Evolutionary conservation across 1,140 invertebrate genomes (phyloP).

Genomic region (Archegozetes longisetosus): DNA sequence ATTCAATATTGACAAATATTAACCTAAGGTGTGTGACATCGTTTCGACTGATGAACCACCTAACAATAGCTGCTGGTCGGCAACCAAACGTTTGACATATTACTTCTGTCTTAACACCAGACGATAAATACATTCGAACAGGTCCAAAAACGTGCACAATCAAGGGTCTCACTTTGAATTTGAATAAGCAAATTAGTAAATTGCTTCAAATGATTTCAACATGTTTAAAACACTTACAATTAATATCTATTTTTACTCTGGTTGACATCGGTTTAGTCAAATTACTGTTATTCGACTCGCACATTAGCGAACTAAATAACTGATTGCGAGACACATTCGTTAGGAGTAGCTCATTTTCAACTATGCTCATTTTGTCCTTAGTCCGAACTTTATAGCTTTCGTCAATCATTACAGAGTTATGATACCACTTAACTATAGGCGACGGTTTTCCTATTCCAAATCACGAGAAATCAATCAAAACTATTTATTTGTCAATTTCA

Average conservation of each 20-base stretch:
- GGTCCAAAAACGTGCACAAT: background rate
- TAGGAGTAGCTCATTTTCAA: background rate
- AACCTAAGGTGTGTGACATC: constrained; percentile 8
- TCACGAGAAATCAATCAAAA: no score
- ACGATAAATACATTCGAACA: background rate
- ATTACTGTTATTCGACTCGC: constrained; percentile 63
- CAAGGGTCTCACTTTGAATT: background rate
- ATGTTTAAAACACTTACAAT: constrained; percentile 23
- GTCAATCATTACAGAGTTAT: no score
- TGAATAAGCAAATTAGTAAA: background rate
- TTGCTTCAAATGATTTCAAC: background rate
- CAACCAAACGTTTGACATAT: constrained; percentile 1
- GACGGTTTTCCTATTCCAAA: no score
- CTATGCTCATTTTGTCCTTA: background rate
- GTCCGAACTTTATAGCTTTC: no score
- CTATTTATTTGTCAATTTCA: no score
- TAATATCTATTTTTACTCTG: constrained; percentile 55
- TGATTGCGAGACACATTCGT: background rate
- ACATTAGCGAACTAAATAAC: constrained; percentile 52
- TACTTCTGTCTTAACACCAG: constrained; percentile 7
- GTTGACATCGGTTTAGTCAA: constrained; percentile 53
- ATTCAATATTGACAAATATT: no score
- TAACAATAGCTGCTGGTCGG: background rate
- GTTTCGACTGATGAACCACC: background rate
- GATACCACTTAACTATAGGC: no score